Evolutionary conservation across 2,888 invertebrate genomes (phyloP).

Genomic region (Neoascia interrupta): DNA sequence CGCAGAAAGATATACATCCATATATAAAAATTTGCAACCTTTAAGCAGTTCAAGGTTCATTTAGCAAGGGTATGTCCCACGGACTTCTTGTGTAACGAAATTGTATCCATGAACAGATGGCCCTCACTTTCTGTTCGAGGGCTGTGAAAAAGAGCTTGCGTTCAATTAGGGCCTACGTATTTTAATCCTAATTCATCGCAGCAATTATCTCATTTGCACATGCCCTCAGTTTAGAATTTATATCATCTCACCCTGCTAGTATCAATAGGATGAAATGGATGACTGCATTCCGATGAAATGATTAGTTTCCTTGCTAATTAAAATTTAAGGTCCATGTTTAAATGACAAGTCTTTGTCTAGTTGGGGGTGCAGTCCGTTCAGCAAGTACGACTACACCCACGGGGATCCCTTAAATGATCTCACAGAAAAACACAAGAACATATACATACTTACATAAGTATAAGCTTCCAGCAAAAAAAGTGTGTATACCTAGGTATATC

Average conservation of each 20-base stretch:
- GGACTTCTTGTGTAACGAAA: neutral
- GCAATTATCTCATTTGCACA: conserved; percentile 11
- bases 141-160: neutral
- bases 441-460: conserved; percentile 3
- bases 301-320: conserved; percentile 17
- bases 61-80: neutral
- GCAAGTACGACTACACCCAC: neutral
- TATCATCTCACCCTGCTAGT: no score
- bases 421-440: neutral
- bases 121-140: neutral
- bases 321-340: neutral
- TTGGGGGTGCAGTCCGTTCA: neutral
- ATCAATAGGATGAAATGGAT: neutral
- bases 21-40: neutral
- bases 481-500: no score
- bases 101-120: neutral
- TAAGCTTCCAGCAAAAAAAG: no score
- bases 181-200: neutral
- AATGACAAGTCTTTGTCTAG: neutral
- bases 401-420: neutral
- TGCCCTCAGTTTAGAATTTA: no score
- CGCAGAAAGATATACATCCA: no score
- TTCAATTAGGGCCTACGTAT: neutral
- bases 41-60: conserved; percentile 1
- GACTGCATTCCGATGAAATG: conserved; percentile 14